These are phyloP conservation scores for Rousettus leschenaultii DNA, from an alignment of 2,113 vertebrate genomes.

Conservation along the genomic window DNA sequence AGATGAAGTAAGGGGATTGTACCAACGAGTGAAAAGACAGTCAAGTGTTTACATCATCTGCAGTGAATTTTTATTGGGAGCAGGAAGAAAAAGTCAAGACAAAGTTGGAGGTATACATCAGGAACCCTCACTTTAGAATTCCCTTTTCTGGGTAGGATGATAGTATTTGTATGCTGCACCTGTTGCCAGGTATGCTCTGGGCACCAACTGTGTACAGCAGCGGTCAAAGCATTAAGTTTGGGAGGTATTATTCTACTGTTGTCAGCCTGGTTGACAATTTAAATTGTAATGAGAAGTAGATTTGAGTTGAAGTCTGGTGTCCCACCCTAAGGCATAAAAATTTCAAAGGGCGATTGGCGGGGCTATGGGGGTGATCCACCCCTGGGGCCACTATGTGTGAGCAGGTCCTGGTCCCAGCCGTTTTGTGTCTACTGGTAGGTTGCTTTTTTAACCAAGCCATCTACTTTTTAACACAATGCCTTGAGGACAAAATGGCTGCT, in stretches of 20 bases:
- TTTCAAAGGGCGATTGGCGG: not conserved
- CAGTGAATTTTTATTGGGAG: not conserved
- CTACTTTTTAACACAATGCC: not conserved
- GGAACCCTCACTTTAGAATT: not conserved
- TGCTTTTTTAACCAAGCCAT: not conserved
- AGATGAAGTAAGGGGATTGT: not conserved
- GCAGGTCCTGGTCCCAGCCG: not conserved
- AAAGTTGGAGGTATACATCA: not conserved
- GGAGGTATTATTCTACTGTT: not conserved
- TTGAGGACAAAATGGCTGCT: not conserved
- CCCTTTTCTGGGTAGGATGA: not conserved
- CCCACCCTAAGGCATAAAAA: not conserved
- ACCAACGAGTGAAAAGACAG: not conserved
- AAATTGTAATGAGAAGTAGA: not conserved
- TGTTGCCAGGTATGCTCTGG: not conserved
- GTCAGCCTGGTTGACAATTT: not conserved
- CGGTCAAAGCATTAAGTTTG: not conserved
- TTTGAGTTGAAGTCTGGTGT: not conserved
- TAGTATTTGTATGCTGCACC: not conserved
- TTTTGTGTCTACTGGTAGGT: not conserved
- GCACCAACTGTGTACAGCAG: accelerated
- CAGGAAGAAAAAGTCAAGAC: not conserved
- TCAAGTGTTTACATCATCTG: not conserved
- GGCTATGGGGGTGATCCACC: not conserved
- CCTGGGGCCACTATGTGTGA: not conserved